Conservation (phyloP, 2,888 invertebrate genomes). For the Melanotus villosus region DNA sequence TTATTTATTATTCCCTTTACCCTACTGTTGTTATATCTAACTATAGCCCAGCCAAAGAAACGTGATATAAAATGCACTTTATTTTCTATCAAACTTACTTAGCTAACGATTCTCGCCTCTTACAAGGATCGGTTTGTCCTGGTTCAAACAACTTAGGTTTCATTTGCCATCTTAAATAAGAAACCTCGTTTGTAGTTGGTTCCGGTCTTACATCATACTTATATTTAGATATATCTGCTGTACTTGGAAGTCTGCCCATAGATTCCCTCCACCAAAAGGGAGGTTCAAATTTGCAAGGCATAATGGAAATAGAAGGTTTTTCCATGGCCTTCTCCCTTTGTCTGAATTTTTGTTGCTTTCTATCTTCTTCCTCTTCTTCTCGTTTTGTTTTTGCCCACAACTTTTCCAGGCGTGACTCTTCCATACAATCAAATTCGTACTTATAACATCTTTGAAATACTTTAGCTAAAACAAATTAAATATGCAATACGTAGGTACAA, state of each 20-base stretch:
- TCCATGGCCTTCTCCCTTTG: slow-evolving; percentile 48
- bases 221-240: background rate
- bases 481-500: no score
- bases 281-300: slow-evolving; percentile 54
- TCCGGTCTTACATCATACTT: background rate
- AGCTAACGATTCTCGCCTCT: slow-evolving; percentile 61
- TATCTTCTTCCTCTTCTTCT: slow-evolving; percentile 55
- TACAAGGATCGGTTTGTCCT: slow-evolving; percentile 59
- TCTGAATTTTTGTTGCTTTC: slow-evolving; percentile 43
- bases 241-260: background rate
- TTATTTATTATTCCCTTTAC: no score
- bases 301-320: slow-evolving; percentile 51
- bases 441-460: slow-evolving; percentile 73
- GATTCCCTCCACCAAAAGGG: slow-evolving; percentile 62
- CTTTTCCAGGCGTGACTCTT: slow-evolving; percentile 64
- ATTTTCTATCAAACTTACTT: no score
- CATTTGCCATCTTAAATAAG: slow-evolving; percentile 69
- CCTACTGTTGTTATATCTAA: no score
- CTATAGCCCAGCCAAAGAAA: no score
- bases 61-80: no score
- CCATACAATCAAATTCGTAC: slow-evolving; percentile 72
- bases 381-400: slow-evolving; percentile 61
- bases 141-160: slow-evolving; percentile 69
- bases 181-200: slow-evolving; percentile 13
- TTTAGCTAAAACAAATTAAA: slow-evolving; percentile 57